Evolutionary conservation across 2,797 vertebrate genomes (phyloP).

Genomic region (Leptatherina wallacei): DNA sequence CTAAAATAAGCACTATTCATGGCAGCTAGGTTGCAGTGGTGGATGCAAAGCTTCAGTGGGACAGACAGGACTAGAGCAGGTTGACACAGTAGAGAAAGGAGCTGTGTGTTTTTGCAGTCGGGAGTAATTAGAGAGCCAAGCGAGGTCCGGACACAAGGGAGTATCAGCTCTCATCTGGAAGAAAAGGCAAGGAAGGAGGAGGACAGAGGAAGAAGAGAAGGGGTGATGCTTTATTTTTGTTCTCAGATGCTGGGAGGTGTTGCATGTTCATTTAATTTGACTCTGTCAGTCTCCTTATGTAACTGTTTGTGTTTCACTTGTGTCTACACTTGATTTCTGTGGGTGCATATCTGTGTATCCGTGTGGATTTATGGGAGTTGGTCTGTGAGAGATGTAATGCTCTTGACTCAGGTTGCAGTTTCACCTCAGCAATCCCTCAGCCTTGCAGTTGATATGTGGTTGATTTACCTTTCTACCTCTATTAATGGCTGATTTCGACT

Average conservation of each 20-base stretch:
- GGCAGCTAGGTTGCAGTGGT: conserved; percentile 46
- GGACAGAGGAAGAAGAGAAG: conserved; percentile 27
- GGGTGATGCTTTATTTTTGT: conserved; percentile 57
- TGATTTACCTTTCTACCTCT: conserved; percentile 53
- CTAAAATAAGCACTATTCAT: conserved; percentile 64
- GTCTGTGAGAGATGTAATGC: conserved; percentile 40
- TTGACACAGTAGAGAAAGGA: conserved; percentile 49
- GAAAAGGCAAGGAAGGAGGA: conserved; percentile 52
- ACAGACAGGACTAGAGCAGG: conserved; percentile 53
- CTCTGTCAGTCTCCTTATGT: conserved; percentile 7
- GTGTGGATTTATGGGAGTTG: conserved; percentile 22
- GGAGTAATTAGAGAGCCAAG: conserved; percentile 60
- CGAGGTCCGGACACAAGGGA: conserved; percentile 60
- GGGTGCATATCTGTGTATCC: conserved; percentile 7
- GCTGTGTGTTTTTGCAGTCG: conserved; percentile 45
- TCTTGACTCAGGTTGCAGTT: conserved; percentile 55
- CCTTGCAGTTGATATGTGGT: conserved; percentile 56
- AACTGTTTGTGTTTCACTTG: conserved; percentile 22
- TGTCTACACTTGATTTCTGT: conserved; percentile 27
- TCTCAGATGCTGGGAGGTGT: conserved; percentile 37
- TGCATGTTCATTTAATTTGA: conserved; percentile 39
- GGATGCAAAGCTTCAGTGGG: conserved; percentile 55
- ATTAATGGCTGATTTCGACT: conserved; percentile 55
- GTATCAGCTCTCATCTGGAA: conserved; percentile 65
- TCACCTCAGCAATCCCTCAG: conserved; percentile 46